Conservation (phyloP, 2,888 invertebrate genomes). For the Nomada ferruginata region DNA sequence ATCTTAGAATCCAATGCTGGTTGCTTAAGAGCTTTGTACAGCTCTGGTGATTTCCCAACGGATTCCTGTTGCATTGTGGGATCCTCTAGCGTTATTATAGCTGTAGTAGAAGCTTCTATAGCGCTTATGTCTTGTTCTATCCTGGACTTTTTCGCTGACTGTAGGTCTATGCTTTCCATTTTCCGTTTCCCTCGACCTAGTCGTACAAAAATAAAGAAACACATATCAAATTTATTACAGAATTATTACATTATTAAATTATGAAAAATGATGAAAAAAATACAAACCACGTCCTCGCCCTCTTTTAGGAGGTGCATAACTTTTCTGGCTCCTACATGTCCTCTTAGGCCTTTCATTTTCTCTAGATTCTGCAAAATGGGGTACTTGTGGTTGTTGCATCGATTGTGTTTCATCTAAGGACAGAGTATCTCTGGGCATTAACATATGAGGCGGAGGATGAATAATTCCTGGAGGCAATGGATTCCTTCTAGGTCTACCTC, state of each 20-base stretch:
- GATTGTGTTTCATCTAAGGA: conserved; percentile 75
- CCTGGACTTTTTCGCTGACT: conserved; percentile 72
- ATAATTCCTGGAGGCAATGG: conserved; percentile 58
- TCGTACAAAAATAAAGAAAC: not conserved
- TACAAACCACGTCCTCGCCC: conserved; percentile 81
- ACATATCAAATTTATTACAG: not conserved
- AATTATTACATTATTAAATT: not conserved
- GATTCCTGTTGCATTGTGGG: conserved; percentile 54
- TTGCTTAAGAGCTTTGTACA: conserved; percentile 78
- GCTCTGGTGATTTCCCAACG: conserved; percentile 71
- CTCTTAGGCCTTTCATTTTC: conserved; percentile 81
- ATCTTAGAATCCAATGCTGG: conserved; percentile 70
- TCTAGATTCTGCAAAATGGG: conserved; percentile 65
- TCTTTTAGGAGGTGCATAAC: conserved; percentile 82
- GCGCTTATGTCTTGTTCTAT: conserved; percentile 79
- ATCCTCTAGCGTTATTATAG: conserved; percentile 78
- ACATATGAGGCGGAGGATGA: conserved; percentile 50
- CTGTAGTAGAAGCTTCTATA: conserved; percentile 78
- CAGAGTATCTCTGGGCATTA: conserved; percentile 75
- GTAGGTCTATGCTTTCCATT: conserved; percentile 69
- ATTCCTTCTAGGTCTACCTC: conserved; percentile 81
- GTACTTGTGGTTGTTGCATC: conserved; percentile 49
- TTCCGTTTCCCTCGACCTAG: conserved; percentile 81
- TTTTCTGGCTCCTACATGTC: conserved; percentile 82
- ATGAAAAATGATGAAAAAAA: conserved; percentile 5